phyloP scores from a whole-genome alignment of 2,888 invertebrate species.

The Quadroppia sp. region DNA sequence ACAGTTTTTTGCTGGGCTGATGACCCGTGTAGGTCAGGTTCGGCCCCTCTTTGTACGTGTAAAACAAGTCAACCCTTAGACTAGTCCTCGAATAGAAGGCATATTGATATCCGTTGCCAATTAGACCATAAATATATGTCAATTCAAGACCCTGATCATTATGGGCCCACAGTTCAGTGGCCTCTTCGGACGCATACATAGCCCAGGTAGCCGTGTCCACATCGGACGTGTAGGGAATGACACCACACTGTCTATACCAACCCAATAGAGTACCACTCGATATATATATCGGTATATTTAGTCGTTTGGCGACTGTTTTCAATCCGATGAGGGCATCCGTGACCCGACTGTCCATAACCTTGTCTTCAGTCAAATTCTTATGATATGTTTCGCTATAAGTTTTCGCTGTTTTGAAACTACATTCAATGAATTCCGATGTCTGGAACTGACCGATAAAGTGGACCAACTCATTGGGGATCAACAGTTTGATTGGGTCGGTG shows the following conservation, averaged over 20 bases:
- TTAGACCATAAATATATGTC: background rate
- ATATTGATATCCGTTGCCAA: background rate
- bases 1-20: background rate
- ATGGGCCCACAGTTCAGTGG: slow-evolving; percentile 19
- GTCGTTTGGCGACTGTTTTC: slow-evolving; percentile 38
- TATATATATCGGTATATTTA: slow-evolving; percentile 44
- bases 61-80: slow-evolving; percentile 36
- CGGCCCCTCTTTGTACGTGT: slow-evolving; percentile 16
- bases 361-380: background rate
- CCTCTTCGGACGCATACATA: slow-evolving; percentile 28
- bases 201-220: slow-evolving; percentile 46
- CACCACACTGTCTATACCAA: slow-evolving; percentile 46
- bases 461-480: background rate
- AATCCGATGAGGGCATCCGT: slow-evolving; percentile 34
- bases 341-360: background rate
- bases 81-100: slow-evolving; percentile 4
- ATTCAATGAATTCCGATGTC: slow-evolving; percentile 44
- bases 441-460: slow-evolving; percentile 42
- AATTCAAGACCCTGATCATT: background rate
- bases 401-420: slow-evolving; percentile 28
- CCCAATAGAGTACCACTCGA: slow-evolving; percentile 46
- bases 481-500: background rate
- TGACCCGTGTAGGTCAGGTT: slow-evolving; percentile 28
- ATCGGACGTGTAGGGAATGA: slow-evolving; percentile 46
- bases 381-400: background rate